Evolutionary conservation across 1,140 invertebrate species (phyloP).

Genomic region (Zaprionus vittiger): DNA sequence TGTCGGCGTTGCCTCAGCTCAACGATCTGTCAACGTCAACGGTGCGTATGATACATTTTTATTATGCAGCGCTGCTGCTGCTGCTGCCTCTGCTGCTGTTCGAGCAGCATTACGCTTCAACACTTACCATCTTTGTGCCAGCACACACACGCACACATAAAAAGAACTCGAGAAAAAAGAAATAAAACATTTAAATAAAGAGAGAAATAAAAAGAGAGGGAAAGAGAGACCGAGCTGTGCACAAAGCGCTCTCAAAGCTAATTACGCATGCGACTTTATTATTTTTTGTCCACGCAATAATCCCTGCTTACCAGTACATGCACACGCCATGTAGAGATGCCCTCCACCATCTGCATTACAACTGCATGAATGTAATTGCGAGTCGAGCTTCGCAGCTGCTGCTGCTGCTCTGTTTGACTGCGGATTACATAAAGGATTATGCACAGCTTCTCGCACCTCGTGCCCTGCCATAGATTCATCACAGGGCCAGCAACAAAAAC

Average conservation of each 20-base stretch:
- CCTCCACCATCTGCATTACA: neutral
- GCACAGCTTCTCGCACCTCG: neutral
- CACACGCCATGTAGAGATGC: neutral
- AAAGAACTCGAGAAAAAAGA: slow-evolving; percentile 20
- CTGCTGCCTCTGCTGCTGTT: slow-evolving; percentile 13
- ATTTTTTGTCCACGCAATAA: slow-evolving; percentile 40
- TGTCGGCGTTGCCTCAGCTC: slow-evolving; percentile 51
- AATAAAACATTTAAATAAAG: slow-evolving; percentile 20
- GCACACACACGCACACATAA: neutral
- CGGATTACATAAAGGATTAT: slow-evolving; percentile 40
- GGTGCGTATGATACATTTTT: slow-evolving; percentile 81
- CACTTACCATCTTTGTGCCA: slow-evolving; percentile 29
- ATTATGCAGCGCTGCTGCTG: slow-evolving; percentile 55
- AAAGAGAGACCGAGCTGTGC: neutral
- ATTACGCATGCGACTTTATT: slow-evolving; percentile 51
- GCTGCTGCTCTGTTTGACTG: neutral
- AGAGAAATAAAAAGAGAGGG: neutral
- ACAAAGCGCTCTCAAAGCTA: slow-evolving; percentile 28
- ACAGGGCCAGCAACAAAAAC: slow-evolving; percentile 20
- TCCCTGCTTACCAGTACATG: slow-evolving; percentile 9
- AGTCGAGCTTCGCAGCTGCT: slow-evolving; percentile 12
- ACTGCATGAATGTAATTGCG: slow-evolving; percentile 1
- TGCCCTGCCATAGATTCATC: slow-evolving; percentile 16
- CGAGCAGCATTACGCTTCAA: slow-evolving; percentile 28
- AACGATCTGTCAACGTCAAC: slow-evolving; percentile 80